These are phyloP conservation scores for Rhinophrynus dorsalis DNA, from an alignment of 2,797 vertebrate genomes.

Conservation along the genomic window DNA sequence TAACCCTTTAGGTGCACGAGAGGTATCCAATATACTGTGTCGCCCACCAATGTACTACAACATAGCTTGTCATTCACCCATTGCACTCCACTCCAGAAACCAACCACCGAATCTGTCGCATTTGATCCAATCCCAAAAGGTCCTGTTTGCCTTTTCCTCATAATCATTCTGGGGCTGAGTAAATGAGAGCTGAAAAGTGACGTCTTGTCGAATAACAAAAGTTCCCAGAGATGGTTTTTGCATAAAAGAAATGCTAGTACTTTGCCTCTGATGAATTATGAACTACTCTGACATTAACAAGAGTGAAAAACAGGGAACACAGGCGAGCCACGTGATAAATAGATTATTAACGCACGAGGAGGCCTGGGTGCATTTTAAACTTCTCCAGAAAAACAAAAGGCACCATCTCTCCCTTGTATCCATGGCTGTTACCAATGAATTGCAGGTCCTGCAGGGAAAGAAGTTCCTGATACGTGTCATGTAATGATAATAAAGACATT, in stretches of 20 bases:
- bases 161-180: background rate
- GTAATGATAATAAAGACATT: too few relatives aligned
- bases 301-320: background rate
- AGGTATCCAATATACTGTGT: too few relatives aligned
- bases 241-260: constrained; percentile 15
- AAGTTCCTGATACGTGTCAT: too few relatives aligned
- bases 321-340: background rate
- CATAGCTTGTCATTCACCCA: background rate
- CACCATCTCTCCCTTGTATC: too few relatives aligned
- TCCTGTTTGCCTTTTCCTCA: background rate
- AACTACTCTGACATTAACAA: constrained; percentile 10
- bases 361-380: too few relatives aligned
- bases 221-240: constrained; percentile 18
- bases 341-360: too few relatives aligned
- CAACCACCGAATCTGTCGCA: constrained; percentile 18
- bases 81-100: background rate
- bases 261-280: constrained; percentile 15
- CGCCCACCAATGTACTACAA: background rate
- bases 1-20: too few relatives aligned
- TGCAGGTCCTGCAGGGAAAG: too few relatives aligned
- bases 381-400: too few relatives aligned
- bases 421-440: too few relatives aligned
- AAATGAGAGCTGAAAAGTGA: constrained; percentile 23
- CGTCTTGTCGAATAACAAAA: constrained; percentile 23
- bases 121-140: constrained; percentile 9